Evolutionary conservation across 2,797 vertebrate genomes (phyloP), one percentile per base, ranked within the genome.

Genomic region (Hypotaenidia philippensis): DNA sequence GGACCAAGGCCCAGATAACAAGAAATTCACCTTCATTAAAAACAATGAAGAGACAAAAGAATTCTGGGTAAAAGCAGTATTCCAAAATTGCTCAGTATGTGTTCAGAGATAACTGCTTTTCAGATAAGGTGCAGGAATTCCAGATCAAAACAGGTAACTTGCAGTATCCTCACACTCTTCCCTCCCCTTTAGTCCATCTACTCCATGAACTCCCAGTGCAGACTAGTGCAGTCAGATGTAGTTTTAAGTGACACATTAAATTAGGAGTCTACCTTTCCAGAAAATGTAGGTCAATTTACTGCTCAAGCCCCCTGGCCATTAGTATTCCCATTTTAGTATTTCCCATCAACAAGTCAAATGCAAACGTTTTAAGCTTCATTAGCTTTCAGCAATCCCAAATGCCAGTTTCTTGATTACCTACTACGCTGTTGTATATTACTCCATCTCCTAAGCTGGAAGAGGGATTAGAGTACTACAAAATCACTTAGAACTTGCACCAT

Each of bases 351-450:
- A 87, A 85, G 41, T 71, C 63, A 89, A 92, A 91, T 31, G n/a
- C 8, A 10, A 93, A 82, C 1, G 1, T 84, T 95, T 86, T 47
- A 93, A 90, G 86, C 72, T 77, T 88, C 84, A 76, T 71, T 91
- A 89, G 74, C 47, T 59, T 87, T 92, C 57, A 86, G 83, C 88
- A 96, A 85, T 83, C 50, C 57, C 57, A 78, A 86, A 88, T 64
- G 26, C 19, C 83, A 45, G 25, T 49, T 83, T 87, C 82, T 80
- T 88, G 45, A 83, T 83, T 90, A 91, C 57, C 49, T 83, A 53
- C 83, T 53, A 60, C 7, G 20, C 23, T 81, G 47, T 16, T 90
- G 50, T 16, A 64, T 53, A 65, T 41, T 47, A 69, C 34, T 57
- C 57, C 32, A 83, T 87, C 77, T 87, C 81, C 83, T 80, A 77